Conservation (phyloP, 2,888 invertebrate genomes). For the Biston stratarius region DNA sequence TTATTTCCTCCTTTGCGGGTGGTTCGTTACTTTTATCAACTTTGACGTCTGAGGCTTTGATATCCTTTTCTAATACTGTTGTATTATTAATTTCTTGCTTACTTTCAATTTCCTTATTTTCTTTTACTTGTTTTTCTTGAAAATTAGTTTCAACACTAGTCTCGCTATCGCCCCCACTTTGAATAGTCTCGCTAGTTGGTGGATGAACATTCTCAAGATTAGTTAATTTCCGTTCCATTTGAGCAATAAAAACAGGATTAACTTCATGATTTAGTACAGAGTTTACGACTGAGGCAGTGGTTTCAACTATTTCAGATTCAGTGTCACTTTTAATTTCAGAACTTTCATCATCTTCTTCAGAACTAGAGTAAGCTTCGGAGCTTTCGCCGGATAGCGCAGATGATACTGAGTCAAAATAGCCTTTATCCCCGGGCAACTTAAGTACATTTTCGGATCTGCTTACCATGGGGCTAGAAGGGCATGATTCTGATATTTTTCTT, state of each 20-base stretch:
- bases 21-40: constrained; percentile 31
- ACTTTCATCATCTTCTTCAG: constrained; percentile 80
- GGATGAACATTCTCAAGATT: constrained; percentile 52
- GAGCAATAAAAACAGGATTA: constrained; percentile 63
- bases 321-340: constrained; percentile 80
- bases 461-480: constrained; percentile 75
- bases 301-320: constrained; percentile 77
- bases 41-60: constrained; percentile 7
- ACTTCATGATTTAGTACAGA: constrained; percentile 77
- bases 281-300: constrained; percentile 86
- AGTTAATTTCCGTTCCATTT: constrained; percentile 72
- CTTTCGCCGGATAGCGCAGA: constrained; percentile 79
- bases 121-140: constrained; percentile 11
- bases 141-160: constrained; percentile 30
- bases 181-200: constrained; percentile 46
- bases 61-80: neutral
- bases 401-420: constrained; percentile 76
- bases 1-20: constrained; percentile 42
- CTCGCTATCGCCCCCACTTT: too few relatives aligned
- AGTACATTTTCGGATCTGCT: constrained; percentile 71
- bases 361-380: constrained; percentile 72
- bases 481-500: constrained; percentile 77
- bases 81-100: constrained; percentile 14
- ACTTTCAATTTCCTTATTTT: neutral
- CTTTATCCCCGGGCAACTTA: constrained; percentile 69